Evolutionary conservation across 2,113 vertebrate species (phyloP), one percentile per base, ranked within the genome.

Genomic region (Canis aureus): DNA sequence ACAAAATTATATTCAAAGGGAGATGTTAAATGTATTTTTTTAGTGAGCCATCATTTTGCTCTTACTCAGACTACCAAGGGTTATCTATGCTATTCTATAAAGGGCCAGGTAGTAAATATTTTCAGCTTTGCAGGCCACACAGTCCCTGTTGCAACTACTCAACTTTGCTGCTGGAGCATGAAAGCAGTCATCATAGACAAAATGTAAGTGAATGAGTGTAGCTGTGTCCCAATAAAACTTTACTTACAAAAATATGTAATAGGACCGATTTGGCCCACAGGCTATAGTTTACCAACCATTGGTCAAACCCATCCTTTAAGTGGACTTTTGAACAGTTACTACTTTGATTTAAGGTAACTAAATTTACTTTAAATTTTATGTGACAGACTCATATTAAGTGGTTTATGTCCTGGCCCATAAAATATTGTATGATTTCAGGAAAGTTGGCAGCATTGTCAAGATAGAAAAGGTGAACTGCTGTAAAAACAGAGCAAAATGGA

Each of bases 291-390:
- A 57, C 96, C 15, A 64, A 80, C 23, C 60, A 2, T 76, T 71
- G n/a, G 23, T 84, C 38, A 94, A 96, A 96, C 35, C 1, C 93
- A 73, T 93, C 74, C 69, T 86, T 97, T 89, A 78, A 88, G 91
- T 91, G 3, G 16, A 81, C 53, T 95, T 90, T 38, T 78, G 8
- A 87, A 22, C 19, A 92, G 23, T 69, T 97, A 97, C 94, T 98
- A n/a, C 82, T 94, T 53, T 96, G 85, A 82, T 32, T 98, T 97
- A 81, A 95, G 60, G 53, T 88, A 97, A 94, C 25, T 94, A 91
- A 97, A 98, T 97, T 98, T 95, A 94, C 64, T 85, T 97, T 29
- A 95, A 97, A 97, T 98, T 98, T 98, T 86, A 57, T 62, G 71
- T 97, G 89, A 81, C 87, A 97, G 43, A 97, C 74, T 96, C 79